Conservation (phyloP, 1,140 invertebrate species). For the Drosophila simulans region DNA sequence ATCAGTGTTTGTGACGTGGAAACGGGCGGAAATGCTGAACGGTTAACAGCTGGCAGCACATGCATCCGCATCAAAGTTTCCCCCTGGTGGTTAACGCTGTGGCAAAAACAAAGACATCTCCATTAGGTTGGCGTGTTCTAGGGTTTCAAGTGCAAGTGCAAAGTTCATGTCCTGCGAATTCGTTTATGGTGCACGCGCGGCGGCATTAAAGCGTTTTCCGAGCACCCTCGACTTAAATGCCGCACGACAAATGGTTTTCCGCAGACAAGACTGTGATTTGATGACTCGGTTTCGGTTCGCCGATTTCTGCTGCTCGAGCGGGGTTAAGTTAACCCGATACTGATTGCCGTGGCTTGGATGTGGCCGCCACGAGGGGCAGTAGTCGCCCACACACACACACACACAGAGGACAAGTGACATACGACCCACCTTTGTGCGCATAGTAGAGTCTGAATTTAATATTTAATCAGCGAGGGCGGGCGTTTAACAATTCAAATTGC, state of each 20-base stretch:
- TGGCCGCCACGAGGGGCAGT: conserved; percentile 11
- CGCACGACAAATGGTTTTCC: conserved; percentile 15
- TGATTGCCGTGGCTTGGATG: conserved; percentile 16
- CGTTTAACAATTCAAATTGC: conserved; percentile 54
- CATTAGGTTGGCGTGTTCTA: conserved; percentile 43
- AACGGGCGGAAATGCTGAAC: conserved; percentile 27
- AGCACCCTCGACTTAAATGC: conserved; percentile 45
- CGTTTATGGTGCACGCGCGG: conserved; percentile 42
- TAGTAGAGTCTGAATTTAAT: conserved; percentile 45
- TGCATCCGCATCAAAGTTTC: conserved; percentile 20
- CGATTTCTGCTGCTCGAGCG: conserved; percentile 1
- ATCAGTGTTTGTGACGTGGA: conserved; percentile 3
- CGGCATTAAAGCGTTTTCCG: conserved; percentile 28
- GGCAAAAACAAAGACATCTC: conserved; percentile 33
- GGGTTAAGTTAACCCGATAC: conserved; percentile 29
- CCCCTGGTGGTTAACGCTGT: conserved; percentile 29
- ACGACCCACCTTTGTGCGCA: conserved; percentile 22
- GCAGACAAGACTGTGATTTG: conserved; percentile 30
- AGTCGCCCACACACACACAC: not conserved
- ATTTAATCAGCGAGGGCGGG: conserved; percentile 40
- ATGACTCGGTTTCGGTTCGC: conserved; percentile 41
- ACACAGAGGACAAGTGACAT: not conserved
- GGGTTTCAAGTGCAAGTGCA: conserved; percentile 41
- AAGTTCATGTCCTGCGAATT: conserved; percentile 48
- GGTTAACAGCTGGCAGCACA: conserved; percentile 26